phyloP scores from a whole-genome alignment of 2,797 vertebrate genomes.

The Enteromius mattozi region DNA sequence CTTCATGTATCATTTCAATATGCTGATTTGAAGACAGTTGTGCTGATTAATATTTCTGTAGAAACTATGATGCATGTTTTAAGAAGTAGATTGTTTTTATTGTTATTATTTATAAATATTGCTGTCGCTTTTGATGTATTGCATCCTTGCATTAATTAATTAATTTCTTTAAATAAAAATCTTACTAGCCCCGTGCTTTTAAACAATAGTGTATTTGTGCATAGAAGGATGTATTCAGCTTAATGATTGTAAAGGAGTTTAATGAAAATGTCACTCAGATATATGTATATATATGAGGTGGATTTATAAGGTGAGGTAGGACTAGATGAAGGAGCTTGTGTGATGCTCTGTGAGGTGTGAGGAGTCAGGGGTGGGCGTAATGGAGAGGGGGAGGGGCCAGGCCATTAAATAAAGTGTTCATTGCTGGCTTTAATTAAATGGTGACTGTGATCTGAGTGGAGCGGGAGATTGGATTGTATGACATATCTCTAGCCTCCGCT shows the following conservation, averaged over 20 bases:
- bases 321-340: constrained; percentile 7
- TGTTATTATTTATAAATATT: background rate
- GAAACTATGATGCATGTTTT: background rate
- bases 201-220: background rate
- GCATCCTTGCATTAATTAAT: background rate
- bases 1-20: background rate
- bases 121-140: background rate
- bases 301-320: background rate
- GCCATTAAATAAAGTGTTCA: constrained; percentile 66
- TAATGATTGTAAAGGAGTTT: background rate
- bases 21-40: background rate
- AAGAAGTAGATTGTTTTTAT: background rate
- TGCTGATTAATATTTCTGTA: background rate
- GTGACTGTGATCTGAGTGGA: constrained; percentile 63
- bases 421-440: constrained; percentile 67
- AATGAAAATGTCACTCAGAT: background rate
- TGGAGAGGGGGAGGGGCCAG: constrained; percentile 36
- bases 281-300: background rate
- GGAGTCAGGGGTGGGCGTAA: constrained; percentile 38
- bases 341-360: constrained; percentile 38
- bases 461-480: constrained; percentile 64
- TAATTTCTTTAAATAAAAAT: background rate
- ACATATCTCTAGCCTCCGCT: constrained; percentile 62
- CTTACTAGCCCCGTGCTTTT: background rate
- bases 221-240: background rate